A percentile compares a stretch with the other conserved stretches of the same genome.
phyloP scores from a whole-genome alignment of 2,888 invertebrate species.

The Rhaphigaster nebulosa region DNA sequence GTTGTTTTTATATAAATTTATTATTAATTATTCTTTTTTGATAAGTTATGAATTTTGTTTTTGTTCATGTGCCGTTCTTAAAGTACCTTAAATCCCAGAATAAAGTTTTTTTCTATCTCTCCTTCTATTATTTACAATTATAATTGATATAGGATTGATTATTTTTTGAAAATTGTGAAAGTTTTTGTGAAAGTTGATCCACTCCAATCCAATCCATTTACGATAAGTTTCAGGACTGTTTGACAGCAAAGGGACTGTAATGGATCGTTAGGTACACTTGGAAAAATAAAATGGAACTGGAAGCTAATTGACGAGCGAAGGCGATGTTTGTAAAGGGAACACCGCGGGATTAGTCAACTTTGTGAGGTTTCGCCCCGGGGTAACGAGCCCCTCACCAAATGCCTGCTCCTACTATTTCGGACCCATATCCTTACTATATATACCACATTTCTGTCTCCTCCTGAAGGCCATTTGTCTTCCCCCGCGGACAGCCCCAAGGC shows the following conservation, averaged over 20 bases:
- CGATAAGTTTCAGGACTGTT: not conserved
- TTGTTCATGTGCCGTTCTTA: too few species aligned
- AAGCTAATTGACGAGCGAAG: constrained; percentile 7
- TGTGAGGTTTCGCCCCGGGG: not conserved
- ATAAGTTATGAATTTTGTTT: too few species aligned
- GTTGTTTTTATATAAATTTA: too few species aligned
- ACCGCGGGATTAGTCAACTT: not conserved
- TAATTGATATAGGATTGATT: too few species aligned
- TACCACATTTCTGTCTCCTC: constrained; percentile 16
- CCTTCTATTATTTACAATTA: not conserved
- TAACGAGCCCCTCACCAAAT: not conserved
- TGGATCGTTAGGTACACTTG: constrained; percentile 8
- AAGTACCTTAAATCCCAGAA: too few species aligned
- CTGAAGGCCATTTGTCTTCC: not conserved
- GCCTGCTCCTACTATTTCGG: not conserved
- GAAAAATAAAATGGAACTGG: constrained; percentile 13
- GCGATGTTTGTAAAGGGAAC: not conserved
- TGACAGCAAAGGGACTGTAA: not conserved
- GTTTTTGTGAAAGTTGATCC: not conserved
- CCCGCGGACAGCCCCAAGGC: not conserved
- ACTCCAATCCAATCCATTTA: not conserved
- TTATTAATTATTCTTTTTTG: too few species aligned
- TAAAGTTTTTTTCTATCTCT: not conserved
- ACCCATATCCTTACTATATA: constrained; percentile 6
- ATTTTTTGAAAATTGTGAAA: too few species aligned